Base-by-base conservation (phyloP, 2,797 vertebrate genomes). In the Gastrophryne carolinensis region DNA sequence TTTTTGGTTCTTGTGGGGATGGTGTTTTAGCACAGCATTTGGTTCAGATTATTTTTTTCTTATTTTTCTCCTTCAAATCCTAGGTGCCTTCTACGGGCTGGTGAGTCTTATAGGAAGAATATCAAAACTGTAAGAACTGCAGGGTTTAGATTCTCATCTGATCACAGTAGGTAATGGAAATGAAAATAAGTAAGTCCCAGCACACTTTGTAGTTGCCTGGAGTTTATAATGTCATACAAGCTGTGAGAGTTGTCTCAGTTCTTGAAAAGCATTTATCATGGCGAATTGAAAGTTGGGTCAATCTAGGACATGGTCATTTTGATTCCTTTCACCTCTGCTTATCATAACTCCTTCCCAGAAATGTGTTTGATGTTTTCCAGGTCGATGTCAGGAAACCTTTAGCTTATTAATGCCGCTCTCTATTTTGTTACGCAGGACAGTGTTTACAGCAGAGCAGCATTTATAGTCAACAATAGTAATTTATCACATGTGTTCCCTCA, bases 401-500 rank as follows among this genome's bases (percentile, higher is more conserved):
- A 47, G 21, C 21, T 21, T 10, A 47, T 19, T 47, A 47, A 21
- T 66, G 53, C 27, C 50, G 57, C 26, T 26, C 24, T 19, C 19
- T 32, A 26, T 53, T 72, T 41, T 35, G 56, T 35, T 30, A 26
- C 15, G n/a, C 8, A 37, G 23, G 35, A 21, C 30, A 39, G 27
- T 52, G 11, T 7, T n/a, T 50, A 62, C 52, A 19, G 15, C 47
- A 61, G 15, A 60, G 54, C 39, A 32, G 21, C 15, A 5, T 39
- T 47, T 79, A 80, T 79, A 79, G 58, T 35, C n/a, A 64, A 77
- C 60, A 32, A 69, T 60, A 83, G 19, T 10, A 0, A 15, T 65
- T 37, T 1, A 5, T 78, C 79, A 63, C 76, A 61, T 75, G 67
- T 49, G 35, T 81, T 78, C 81, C 62, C 0, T 83, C 68, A 83